A percentile compares a stretch with the other conserved stretches of the same genome.
Conservation (phyloP, 1,140 invertebrate species). For the Brachionus asplanchnoidis region DNA sequence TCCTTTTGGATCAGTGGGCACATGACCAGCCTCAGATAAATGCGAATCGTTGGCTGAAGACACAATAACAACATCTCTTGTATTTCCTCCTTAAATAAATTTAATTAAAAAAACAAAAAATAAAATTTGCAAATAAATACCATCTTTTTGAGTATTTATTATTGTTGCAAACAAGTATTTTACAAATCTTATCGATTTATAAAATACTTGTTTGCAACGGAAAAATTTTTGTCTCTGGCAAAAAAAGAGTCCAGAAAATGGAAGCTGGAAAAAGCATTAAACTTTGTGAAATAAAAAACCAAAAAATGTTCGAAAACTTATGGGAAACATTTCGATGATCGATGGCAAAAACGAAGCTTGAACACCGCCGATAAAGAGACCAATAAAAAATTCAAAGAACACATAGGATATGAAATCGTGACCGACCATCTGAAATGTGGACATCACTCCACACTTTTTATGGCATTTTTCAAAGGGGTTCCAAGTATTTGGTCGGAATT, state of each 20-base stretch:
- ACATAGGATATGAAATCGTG: slow-evolving; percentile 39
- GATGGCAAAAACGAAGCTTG: slow-evolving; percentile 11
- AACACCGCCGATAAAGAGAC: slow-evolving; percentile 25
- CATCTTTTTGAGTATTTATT: neutral
- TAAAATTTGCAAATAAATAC: neutral
- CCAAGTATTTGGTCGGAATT: too few relatives aligned
- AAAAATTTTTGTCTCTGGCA: slow-evolving; percentile 40
- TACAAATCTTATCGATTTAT: too few relatives aligned
- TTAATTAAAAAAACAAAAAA: neutral
- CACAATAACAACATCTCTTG: neutral
- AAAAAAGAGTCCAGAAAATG: slow-evolving; percentile 20
- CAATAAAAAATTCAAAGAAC: slow-evolving; percentile 39
- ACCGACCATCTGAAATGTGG: slow-evolving; percentile 39
- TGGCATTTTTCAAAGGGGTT: too few relatives aligned
- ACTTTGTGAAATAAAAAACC: slow-evolving; percentile 15
- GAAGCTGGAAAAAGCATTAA: neutral
- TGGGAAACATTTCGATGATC: slow-evolving; percentile 42
- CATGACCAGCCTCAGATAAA: neutral
- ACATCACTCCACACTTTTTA: slow-evolving; percentile 5
- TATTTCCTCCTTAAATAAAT: neutral
- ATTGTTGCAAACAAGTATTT: too few relatives aligned
- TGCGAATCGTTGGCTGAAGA: neutral
- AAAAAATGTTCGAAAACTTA: slow-evolving; percentile 20
- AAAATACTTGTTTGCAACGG: slow-evolving; percentile 38
- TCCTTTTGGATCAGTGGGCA: neutral